Base-by-base conservation (phyloP, 2,888 invertebrate species). In the Harmothoe impar region DNA sequence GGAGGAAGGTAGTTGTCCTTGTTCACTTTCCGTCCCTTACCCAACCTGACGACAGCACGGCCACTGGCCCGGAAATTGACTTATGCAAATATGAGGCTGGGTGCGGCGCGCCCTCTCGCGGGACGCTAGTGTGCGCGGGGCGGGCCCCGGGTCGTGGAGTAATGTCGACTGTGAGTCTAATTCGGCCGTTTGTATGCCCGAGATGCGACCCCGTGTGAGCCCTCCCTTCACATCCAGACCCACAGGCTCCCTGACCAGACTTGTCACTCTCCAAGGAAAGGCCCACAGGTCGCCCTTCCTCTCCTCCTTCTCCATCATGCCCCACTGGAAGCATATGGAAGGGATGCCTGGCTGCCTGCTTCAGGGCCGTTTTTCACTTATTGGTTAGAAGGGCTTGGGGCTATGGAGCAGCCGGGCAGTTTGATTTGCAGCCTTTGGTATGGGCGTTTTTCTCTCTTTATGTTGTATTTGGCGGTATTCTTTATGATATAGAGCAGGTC, bases 181-280 rank as follows among this genome's bases (percentile, higher is more conserved):
- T 77, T 81, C 43, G 43, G 81, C 43, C 33, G 81, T 81, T 81
- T 81, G 81, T 81, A 81, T 81, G 81, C 81, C n/a, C 43, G 62
- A 62, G 62, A 62, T n/a, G 62, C 20, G 62, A n/a, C 62, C 62
- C 15, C 62, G 20, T 20, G 25, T n/a, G 25, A 29, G 29, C 29
- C 17, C 29, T 77, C 5, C 35, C 81, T 81, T 43, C 25, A 81
- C 81, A 15, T 35, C 81, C 81, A 81, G 81, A 81, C 81, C 43
- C 0, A 81, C 35, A 17, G 81, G 81, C 20, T 43, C 25, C 81
- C 81, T 81, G 81, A 81, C 81, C 43, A 81, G 81, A 81, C 81
- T 81, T 7, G 35, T 33, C 33, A 33, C 81, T 81, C 81, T 81
- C 81, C 81, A 33, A 43, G 43, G 43, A 43, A 43, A 43, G 43